Conservation (phyloP, 1,140 invertebrate genomes). For the Megathymus violae region DNA sequence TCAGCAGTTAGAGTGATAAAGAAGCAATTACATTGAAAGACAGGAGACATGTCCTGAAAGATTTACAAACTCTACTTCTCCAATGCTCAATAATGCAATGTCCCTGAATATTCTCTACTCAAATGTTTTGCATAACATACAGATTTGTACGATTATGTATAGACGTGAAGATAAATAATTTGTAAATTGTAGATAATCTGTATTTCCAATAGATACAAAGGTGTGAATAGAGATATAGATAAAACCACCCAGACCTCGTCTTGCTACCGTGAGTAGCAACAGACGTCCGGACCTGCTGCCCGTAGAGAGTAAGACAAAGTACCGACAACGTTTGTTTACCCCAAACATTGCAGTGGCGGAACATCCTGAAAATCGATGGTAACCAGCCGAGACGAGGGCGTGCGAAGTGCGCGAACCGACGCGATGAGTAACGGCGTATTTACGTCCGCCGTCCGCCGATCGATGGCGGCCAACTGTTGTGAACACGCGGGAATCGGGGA, state of each 20-base stretch:
- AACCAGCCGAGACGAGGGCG: constrained; percentile 59
- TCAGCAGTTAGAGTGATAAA: no score
- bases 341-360: constrained; percentile 9
- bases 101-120: no score
- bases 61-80: no score
- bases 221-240: neutral
- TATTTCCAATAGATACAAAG: no score
- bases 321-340: constrained; percentile 1
- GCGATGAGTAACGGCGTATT: constrained; percentile 63
- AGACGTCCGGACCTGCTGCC: neutral
- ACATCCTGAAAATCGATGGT: constrained; percentile 65
- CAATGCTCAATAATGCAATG: no score
- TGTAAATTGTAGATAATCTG: no score
- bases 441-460: constrained; percentile 58
- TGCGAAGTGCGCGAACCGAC: constrained; percentile 11
- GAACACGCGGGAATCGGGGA: constrained; percentile 68
- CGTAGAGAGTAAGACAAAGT: neutral
- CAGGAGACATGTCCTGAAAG: no score
- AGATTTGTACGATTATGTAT: no score
- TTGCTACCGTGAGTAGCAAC: neutral
- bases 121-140: no score
- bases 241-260: neutral
- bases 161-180: no score
- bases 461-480: constrained; percentile 78
- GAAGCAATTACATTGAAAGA: no score